Percentiles rank a stretch among this genome's conserved stretches.
phyloP scores from a whole-genome alignment of 2,797 vertebrate species.

The Aeoliscus strigatus region DNA sequence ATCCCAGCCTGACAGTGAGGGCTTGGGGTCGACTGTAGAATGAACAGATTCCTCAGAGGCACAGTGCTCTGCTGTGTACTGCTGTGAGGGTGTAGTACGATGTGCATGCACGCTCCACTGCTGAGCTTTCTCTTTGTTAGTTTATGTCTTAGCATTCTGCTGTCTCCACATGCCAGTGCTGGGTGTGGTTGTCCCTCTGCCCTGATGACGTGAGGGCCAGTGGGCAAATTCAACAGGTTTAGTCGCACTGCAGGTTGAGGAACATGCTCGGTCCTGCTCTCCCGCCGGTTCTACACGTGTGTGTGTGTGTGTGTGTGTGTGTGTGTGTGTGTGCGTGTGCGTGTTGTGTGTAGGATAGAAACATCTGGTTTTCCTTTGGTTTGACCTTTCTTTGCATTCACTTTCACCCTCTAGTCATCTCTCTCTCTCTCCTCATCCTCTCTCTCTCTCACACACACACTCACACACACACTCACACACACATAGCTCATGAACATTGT shows the following conservation, averaged over 20 bases:
- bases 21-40: constrained; percentile 13
- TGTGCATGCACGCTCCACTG: not conserved
- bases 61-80: constrained; percentile 1
- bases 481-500: constrained; percentile 4
- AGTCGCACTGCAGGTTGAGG: constrained; percentile 47
- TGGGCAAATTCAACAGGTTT: constrained; percentile 66
- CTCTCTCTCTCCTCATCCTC: too few species aligned
- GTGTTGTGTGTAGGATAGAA: constrained; percentile 27
- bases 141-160: constrained; percentile 20
- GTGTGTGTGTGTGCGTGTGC: constrained; percentile 13
- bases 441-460: constrained; percentile 3
- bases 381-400: constrained; percentile 10
- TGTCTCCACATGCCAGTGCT: constrained; percentile 46
- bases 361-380: constrained; percentile 52
- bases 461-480: constrained; percentile 3
- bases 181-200: constrained; percentile 66
- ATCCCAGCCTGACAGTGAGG: constrained; percentile 46
- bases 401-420: constrained; percentile 16
- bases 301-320: constrained; percentile 14
- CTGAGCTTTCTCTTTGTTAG: constrained; percentile 4
- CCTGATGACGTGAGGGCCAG: constrained; percentile 47
- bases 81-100: constrained; percentile 1
- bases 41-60: constrained; percentile 2
- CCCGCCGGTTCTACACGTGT: constrained; percentile 7
- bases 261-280: constrained; percentile 62